Base-by-base conservation (phyloP, 2,797 vertebrate species). In the Heterohyrax brucei region DNA sequence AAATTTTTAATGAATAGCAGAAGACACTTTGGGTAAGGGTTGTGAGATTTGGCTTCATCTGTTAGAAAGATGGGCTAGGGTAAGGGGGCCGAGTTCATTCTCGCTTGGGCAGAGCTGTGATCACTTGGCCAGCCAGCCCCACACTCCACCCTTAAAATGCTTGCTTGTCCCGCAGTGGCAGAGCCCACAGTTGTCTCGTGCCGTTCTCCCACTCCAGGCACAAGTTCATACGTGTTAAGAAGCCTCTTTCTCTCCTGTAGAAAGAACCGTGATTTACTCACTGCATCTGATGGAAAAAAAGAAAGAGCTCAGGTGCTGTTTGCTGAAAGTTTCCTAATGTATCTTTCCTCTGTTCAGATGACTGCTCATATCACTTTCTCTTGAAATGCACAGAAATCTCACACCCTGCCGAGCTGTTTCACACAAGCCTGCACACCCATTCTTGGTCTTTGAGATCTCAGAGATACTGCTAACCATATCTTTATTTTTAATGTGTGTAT, bases 391-490 rank as follows among this genome's bases (percentile, higher is more conserved):
- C 75, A 70, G 73, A 77, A 89, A 94, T n/a, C 26, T 5, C 18
- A 24, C 1, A 12, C 26, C 7, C 12, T 3, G 78, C 66, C 81
- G 26, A 33, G 28, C 46, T 76, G 18, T 78, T 81, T 4, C 66
- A 88, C 33, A 26, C 66, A 84, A 76, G 26, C 22, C 33, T 92
- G 19, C n/a, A 76, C 4, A 9, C 73, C 62, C 89, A 0, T 85
- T 94, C 61, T 56, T 85, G 26, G 26, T 75, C 66, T 93, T 94
- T 30, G 2, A 77, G 92, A 86, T 59, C 53, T 91, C 33, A 85
- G 7, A 7, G 46, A 91, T 19, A 10, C 87, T 93, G 93, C 21
- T 9, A 44, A 50, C 28, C 28, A 50, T 50, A 18, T 1, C 26
- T 48, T 75, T 73, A 14, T 89, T 89, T 89, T 81, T 70, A 87